These are phyloP conservation scores for Morpho deidamia DNA, from an alignment of 2,888 invertebrate genomes.

Conservation along the genomic window DNA sequence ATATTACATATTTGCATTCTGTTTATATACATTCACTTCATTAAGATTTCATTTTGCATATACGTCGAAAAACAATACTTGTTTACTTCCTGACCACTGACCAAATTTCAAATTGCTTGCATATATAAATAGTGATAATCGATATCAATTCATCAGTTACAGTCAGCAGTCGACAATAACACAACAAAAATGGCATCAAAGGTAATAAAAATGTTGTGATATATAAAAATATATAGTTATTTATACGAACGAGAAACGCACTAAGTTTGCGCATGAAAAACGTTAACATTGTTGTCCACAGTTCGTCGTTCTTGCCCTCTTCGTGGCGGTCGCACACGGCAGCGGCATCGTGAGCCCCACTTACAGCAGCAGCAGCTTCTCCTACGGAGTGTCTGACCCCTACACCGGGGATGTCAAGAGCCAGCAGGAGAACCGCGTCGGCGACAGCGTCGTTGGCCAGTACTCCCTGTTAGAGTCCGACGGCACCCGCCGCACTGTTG, in stretches of 20 bases:
- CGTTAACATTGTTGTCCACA: slow-evolving; percentile 41
- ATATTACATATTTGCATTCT: too few species aligned
- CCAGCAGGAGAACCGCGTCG: slow-evolving; percentile 66
- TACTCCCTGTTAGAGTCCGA: slow-evolving; percentile 37
- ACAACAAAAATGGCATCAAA: slow-evolving; percentile 11
- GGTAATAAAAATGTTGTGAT: background rate
- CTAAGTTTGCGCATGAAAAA: too few species aligned
- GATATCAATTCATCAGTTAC: background rate
- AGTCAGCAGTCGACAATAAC: slow-evolving; percentile 2
- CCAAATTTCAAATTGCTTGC: background rate
- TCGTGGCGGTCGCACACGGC: slow-evolving; percentile 39
- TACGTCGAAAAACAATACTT: background rate
- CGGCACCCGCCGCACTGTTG: slow-evolving; percentile 70
- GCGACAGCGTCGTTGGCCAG: slow-evolving; percentile 67
- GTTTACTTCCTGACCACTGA: background rate
- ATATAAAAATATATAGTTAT: too few species aligned
- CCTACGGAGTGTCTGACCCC: slow-evolving; percentile 29
- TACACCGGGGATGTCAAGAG: slow-evolving; percentile 71
- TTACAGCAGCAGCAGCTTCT: slow-evolving; percentile 55
- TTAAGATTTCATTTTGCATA: slow-evolving; percentile 1
- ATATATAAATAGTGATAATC: slow-evolving; percentile 3
- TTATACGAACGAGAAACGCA: too few species aligned
- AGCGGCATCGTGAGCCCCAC: slow-evolving; percentile 36
- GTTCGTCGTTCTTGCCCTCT: slow-evolving; percentile 43
- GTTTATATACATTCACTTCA: slow-evolving; percentile 5